Percentiles rank a stretch among this genome's conserved stretches.
Evolutionary conservation across 2,797 vertebrate species (phyloP).

Genomic region (Botia kubotai): DNA sequence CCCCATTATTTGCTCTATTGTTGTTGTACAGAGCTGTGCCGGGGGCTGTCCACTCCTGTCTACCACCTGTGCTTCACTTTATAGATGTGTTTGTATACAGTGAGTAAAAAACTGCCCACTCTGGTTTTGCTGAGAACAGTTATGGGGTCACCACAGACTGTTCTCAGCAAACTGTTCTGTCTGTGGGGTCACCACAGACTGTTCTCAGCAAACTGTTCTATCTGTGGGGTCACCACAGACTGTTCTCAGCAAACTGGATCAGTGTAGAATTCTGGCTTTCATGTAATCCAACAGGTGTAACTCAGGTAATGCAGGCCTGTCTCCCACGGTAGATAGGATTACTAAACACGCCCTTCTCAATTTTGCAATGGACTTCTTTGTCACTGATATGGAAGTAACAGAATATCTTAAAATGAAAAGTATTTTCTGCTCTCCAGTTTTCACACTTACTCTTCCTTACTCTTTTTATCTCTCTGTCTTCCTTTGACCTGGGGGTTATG

Average conservation of each 20-base stretch:
- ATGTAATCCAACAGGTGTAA: constrained; percentile 52
- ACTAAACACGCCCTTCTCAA: constrained; percentile 67
- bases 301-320: constrained; percentile 59
- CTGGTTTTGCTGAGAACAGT: constrained; percentile 1
- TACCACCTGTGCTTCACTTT: background rate
- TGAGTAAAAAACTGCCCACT: background rate
- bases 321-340: constrained; percentile 67
- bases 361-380: constrained; percentile 55
- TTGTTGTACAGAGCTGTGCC: constrained; percentile 21
- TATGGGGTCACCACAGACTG: too few relatives aligned
- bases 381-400: constrained; percentile 51
- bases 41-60: constrained; percentile 17
- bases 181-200: too few relatives aligned
- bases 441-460: constrained; percentile 42
- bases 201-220: too few relatives aligned
- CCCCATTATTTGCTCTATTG: constrained; percentile 46
- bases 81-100: constrained; percentile 17
- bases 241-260: too few relatives aligned
- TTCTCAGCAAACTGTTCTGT: too few relatives aligned
- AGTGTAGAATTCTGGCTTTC: constrained; percentile 18
- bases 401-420: constrained; percentile 40
- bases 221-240: too few relatives aligned
- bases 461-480: constrained; percentile 37
- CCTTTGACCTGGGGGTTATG: constrained; percentile 12
- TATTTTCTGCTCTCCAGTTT: constrained; percentile 45